Conservation (phyloP, 2,113 vertebrate genomes). For the Gracilinanus agilis region DNA sequence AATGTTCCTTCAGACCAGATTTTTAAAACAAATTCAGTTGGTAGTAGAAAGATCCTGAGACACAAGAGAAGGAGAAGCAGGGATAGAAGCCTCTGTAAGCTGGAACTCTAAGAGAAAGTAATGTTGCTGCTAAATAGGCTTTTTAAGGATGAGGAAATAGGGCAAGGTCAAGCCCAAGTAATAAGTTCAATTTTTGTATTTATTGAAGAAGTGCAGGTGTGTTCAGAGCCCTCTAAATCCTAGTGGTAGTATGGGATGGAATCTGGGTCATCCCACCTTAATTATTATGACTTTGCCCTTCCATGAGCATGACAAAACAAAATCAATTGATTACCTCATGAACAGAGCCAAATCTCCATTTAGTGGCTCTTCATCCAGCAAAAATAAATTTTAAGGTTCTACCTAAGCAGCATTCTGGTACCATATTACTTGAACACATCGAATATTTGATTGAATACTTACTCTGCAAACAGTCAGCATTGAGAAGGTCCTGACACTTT, state of each 20-base stretch:
- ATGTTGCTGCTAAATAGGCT: neutral
- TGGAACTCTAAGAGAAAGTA: neutral
- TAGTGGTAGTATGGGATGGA: neutral
- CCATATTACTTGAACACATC: neutral
- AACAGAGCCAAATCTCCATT: neutral
- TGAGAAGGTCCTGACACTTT: slow-evolving; percentile 98
- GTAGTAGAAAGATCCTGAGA: neutral
- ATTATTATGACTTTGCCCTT: neutral
- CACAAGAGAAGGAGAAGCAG: neutral
- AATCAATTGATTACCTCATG: neutral
- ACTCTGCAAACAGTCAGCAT: slow-evolving; percentile 98
- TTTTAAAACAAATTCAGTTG: neutral
- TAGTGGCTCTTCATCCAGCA: neutral
- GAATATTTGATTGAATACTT: slow-evolving; percentile 80
- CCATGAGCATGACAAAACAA: neutral
- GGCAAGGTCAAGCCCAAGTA: neutral
- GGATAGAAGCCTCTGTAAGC: neutral
- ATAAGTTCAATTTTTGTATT: neutral
- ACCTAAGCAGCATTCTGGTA: neutral
- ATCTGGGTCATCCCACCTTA: neutral
- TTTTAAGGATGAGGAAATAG: neutral
- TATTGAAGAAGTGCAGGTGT: neutral
- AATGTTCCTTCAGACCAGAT: neutral
- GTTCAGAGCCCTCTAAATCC: neutral
- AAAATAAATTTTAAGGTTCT: neutral